phyloP scores from a whole-genome alignment of 37 sponge, comb jelly and placozoan species.

The Sycon ciliatum region DNA sequence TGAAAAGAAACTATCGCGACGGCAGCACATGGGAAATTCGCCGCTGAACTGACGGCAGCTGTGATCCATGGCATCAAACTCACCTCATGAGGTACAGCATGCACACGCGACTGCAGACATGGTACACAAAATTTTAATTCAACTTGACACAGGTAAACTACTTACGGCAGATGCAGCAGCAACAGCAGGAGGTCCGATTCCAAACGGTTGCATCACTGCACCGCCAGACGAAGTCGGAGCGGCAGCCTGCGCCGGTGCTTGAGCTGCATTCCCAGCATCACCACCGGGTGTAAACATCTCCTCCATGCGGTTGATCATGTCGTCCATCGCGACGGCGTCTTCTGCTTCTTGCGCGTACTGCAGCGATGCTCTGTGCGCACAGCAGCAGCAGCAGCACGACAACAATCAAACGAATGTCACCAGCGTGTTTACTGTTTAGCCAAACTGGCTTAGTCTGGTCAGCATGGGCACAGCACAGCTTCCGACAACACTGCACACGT shows the following conservation, averaged over 20 bases:
- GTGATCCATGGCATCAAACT: too few relatives aligned
- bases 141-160: not conserved
- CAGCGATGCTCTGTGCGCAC: conserved; percentile 63
- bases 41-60: too few relatives aligned
- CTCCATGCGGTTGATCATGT: conserved; percentile 29
- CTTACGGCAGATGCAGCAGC: not conserved
- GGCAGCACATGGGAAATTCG: too few relatives aligned
- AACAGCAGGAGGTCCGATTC: not conserved
- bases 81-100: too few relatives aligned
- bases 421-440: not conserved
- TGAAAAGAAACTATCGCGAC: too few relatives aligned
- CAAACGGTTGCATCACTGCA: not conserved
- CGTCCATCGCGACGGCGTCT: conserved; percentile 51
- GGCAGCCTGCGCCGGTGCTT: not conserved
- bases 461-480: too few relatives aligned
- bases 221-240: not conserved
- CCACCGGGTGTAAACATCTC: conserved; percentile 2
- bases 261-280: not conserved
- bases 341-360: conserved; percentile 48
- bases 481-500: too few relatives aligned
- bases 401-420: not conserved
- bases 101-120: too few relatives aligned
- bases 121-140: too few relatives aligned
- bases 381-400: too few relatives aligned
- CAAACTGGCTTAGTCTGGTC: not conserved